Conservation (phyloP, 2,888 invertebrate species). For the Bedellia somnulentella region DNA sequence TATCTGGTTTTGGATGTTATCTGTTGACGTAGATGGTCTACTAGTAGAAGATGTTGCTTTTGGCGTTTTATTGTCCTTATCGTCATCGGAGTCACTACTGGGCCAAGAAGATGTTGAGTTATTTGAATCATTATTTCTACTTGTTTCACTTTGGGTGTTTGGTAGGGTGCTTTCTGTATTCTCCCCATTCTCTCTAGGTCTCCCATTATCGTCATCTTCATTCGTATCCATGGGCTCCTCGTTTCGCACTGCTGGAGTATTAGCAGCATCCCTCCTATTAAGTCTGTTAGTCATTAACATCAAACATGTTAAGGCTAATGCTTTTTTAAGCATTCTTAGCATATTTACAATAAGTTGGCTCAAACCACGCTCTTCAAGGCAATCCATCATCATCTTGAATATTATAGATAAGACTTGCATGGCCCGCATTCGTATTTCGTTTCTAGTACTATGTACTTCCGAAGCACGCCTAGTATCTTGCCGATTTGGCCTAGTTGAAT, state of each 20-base stretch:
- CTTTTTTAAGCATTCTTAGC: conserved; percentile 44
- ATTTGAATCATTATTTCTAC: neutral
- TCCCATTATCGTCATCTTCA: neutral
- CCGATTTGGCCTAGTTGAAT: conserved; percentile 22
- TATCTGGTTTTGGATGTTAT: too few species aligned
- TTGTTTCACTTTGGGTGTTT: neutral
- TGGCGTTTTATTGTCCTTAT: conserved; percentile 12
- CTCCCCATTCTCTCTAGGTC: neutral
- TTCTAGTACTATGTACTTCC: conserved; percentile 43
- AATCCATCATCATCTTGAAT: conserved; percentile 59
- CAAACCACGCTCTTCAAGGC: conserved; percentile 44
- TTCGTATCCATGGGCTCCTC: neutral
- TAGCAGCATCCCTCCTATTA: conserved; percentile 6
- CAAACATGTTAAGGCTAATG: conserved; percentile 45
- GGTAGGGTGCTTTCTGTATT: neutral
- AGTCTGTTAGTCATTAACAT: conserved; percentile 47
- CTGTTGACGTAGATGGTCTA: neutral
- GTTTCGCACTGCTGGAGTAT: neutral
- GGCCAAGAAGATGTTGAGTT: conserved; percentile 3
- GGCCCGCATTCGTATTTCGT: conserved; percentile 51
- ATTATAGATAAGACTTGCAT: conserved; percentile 53
- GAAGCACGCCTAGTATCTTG: conserved; percentile 31
- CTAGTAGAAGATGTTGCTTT: too few species aligned
- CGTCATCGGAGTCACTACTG: conserved; percentile 3
- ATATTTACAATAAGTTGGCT: conserved; percentile 46